These are phyloP conservation scores for Lasioglossum vierecki DNA, from an alignment of 2,888 invertebrate species.

Conservation along the genomic window DNA sequence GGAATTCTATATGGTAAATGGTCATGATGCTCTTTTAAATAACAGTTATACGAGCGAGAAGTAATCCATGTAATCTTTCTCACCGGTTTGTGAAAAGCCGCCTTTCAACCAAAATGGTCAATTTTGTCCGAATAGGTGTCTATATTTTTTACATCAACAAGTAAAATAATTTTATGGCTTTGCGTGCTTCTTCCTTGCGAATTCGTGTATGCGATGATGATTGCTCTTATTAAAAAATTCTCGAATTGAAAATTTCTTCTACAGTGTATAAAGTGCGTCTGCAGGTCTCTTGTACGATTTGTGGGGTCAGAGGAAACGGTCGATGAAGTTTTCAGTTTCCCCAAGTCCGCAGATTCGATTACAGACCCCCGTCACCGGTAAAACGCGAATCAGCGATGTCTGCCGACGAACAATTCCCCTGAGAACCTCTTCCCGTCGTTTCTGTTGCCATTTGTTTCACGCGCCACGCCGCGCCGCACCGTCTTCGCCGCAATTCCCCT, in stretches of 20 bases:
- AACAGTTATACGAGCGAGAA: no score
- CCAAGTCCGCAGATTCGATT: constrained; percentile 76
- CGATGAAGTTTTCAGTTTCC: constrained; percentile 77
- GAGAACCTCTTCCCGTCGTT: background rate
- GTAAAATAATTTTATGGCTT: no score
- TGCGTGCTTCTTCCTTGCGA: no score
- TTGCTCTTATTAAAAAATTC: no score
- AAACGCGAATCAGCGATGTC: constrained; percentile 57
- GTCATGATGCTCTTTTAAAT: no score
- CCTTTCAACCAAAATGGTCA: no score
- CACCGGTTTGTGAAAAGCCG: no score
- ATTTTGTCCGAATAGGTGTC: no score
- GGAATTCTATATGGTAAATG: no score
- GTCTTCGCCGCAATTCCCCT: background rate
- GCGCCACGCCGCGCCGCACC: background rate
- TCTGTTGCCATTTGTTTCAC: background rate
- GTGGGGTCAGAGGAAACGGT: background rate
- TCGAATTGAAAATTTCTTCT: background rate
- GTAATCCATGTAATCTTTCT: no score
- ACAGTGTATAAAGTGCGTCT: background rate
- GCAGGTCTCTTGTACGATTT: background rate
- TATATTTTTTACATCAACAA: no score
- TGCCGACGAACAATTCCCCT: constrained; percentile 13
- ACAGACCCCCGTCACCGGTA: constrained; percentile 71
- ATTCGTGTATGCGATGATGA: no score